Evolutionary conservation across 1,140 invertebrate genomes (phyloP).

Genomic region (Drosophila jambulina): DNA sequence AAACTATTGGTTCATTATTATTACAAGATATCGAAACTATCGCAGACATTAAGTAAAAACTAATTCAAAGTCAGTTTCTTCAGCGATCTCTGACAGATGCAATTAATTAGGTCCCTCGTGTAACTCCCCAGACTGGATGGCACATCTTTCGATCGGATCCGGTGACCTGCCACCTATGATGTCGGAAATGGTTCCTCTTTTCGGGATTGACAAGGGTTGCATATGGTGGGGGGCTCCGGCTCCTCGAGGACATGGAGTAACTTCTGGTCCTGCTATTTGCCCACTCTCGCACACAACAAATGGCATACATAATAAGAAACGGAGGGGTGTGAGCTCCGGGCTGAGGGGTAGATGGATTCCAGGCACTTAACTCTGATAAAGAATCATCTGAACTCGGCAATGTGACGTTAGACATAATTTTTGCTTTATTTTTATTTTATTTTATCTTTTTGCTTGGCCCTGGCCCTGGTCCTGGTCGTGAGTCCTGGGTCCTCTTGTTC

Average conservation of each 20-base stretch:
- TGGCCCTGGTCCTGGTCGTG: slow-evolving; percentile 1
- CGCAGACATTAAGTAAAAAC: neutral
- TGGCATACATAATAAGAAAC: slow-evolving; percentile 46
- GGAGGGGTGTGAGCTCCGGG: neutral
- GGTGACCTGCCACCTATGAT: neutral
- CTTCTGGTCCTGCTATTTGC: slow-evolving; percentile 22
- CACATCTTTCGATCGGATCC: slow-evolving; percentile 7
- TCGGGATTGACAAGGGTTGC: slow-evolving; percentile 24
- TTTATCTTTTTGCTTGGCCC: slow-evolving; percentile 13
- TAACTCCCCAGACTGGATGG: neutral
- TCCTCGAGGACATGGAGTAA: slow-evolving; percentile 11
- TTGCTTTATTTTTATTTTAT: slow-evolving; percentile 36
- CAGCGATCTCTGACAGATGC: neutral
- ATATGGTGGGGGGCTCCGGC: neutral
- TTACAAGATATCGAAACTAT: too few species aligned
- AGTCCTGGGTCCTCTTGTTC: slow-evolving; percentile 7
- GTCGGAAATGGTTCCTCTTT: slow-evolving; percentile 17
- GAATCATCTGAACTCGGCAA: slow-evolving; percentile 63
- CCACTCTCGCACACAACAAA: slow-evolving; percentile 31
- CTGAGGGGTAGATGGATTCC: slow-evolving; percentile 27
- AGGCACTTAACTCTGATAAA: slow-evolving; percentile 71
- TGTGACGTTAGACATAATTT: slow-evolving; percentile 75
- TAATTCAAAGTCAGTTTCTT: neutral
- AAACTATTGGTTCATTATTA: neutral
- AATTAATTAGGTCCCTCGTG: neutral